Evolutionary conservation across 2,888 invertebrate species (phyloP).

Genomic region (Antheraea assamensis): DNA sequence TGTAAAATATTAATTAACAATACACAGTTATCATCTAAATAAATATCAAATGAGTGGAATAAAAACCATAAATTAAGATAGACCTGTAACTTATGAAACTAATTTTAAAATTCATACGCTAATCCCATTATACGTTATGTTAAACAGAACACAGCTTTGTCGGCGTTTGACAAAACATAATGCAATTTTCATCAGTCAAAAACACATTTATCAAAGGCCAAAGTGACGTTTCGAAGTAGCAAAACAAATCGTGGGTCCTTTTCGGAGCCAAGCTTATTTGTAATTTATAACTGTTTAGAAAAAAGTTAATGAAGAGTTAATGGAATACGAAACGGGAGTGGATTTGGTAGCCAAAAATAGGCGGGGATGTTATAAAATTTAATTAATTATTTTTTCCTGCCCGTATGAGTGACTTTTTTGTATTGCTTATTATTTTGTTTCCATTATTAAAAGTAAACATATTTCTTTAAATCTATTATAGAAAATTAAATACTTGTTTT

Average conservation of each 20-base stretch:
- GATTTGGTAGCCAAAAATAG: conserved; percentile 81
- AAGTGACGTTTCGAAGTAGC: conserved; percentile 81
- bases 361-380: conserved; percentile 80
- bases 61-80: not conserved
- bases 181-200: conserved; percentile 68
- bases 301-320: conserved; percentile 82
- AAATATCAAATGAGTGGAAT: not conserved
- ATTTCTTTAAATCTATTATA: not conserved
- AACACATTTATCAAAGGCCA: conserved; percentile 77
- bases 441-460: conserved; percentile 9
- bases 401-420: conserved; percentile 64
- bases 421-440: conserved; percentile 30
- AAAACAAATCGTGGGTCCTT: conserved; percentile 77
- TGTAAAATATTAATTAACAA: not conserved
- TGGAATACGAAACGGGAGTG: conserved; percentile 80
- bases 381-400: conserved; percentile 74
- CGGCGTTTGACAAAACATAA: conserved; percentile 65
- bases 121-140: conserved; percentile 7
- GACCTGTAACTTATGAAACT: not conserved
- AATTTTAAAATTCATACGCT: conserved; percentile 11
- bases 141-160: conserved; percentile 47
- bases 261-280: conserved; percentile 67
- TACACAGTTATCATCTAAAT: not conserved
- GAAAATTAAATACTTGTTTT: not conserved
- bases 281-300: conserved; percentile 71